These are phyloP conservation scores for Trissolcus basalis DNA, from an alignment of 1,140 invertebrate genomes.

Conservation along the genomic window DNA sequence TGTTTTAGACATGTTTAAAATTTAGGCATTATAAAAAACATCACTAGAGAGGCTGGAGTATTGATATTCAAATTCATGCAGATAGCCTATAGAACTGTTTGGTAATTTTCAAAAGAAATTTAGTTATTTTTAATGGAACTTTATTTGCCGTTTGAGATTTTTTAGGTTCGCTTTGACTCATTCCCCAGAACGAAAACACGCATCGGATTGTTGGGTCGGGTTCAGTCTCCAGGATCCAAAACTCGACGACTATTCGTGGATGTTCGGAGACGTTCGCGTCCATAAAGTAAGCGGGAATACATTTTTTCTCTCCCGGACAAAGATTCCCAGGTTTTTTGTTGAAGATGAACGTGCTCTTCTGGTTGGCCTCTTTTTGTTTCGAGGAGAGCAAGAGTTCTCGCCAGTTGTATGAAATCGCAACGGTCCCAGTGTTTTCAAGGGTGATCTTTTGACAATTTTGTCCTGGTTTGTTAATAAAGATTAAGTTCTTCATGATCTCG, in stretches of 20 bases:
- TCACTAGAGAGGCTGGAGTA: too few species aligned
- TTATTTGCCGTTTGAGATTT: not conserved
- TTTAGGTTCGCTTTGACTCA: slow-evolving; percentile 4
- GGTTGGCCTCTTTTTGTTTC: not conserved
- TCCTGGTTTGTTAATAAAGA: slow-evolving; percentile 16
- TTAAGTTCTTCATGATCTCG: not conserved
- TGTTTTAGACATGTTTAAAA: too few species aligned
- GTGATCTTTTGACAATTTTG: slow-evolving; percentile 9
- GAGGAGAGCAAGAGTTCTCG: slow-evolving; percentile 3
- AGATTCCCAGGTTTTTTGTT: slow-evolving; percentile 33
- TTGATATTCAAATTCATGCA: slow-evolving; percentile 5
- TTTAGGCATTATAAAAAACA: too few species aligned
- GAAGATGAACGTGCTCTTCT: slow-evolving; percentile 18
- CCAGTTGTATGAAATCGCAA: slow-evolving; percentile 24
- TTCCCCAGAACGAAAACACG: slow-evolving; percentile 34
- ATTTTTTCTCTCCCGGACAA: slow-evolving; percentile 14
- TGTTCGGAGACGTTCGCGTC: not conserved
- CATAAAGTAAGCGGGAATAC: slow-evolving; percentile 18
- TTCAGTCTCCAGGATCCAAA: slow-evolving; percentile 22
- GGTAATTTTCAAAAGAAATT: too few species aligned
- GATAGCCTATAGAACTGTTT: too few species aligned
- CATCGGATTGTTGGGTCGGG: slow-evolving; percentile 1
- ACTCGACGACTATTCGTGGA: slow-evolving; percentile 20
- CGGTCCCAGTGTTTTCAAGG: slow-evolving; percentile 20
- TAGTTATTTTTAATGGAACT: too few species aligned